These are phyloP conservation scores for Brachionus angularis DNA, from an alignment of 1,140 invertebrate genomes.

Conservation along the genomic window DNA sequence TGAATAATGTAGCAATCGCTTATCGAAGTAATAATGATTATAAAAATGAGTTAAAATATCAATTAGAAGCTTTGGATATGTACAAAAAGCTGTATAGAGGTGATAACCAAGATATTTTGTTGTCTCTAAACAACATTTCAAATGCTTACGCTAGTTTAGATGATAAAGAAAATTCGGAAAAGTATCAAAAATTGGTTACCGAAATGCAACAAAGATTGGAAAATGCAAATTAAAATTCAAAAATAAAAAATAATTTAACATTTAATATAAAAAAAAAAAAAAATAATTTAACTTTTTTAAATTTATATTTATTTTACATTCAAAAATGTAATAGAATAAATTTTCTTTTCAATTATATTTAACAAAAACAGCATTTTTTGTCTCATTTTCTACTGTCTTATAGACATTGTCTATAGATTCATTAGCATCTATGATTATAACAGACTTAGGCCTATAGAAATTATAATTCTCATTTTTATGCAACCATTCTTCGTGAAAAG, in stretches of 20 bases:
- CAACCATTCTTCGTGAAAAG: background rate
- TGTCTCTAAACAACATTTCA: constrained; percentile 2
- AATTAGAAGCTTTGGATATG: constrained; percentile 27
- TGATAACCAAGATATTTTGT: constrained; percentile 24
- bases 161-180: constrained; percentile 2
- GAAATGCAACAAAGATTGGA: constrained; percentile 28
- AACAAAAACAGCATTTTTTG: background rate
- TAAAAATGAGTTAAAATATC: constrained; percentile 24
- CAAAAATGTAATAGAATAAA: too few relatives aligned
- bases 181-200: constrained; percentile 3
- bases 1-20: constrained; percentile 17
- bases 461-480: background rate
- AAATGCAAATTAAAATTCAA: background rate
- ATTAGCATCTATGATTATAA: background rate
- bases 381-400: background rate
- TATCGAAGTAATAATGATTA: constrained; percentile 17
- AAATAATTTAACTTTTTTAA: too few relatives aligned
- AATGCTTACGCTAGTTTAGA: background rate
- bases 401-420: background rate
- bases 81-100: constrained; percentile 20
- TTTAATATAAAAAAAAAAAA: background rate
- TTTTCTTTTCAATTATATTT: too few relatives aligned
- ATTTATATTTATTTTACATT: too few relatives aligned
- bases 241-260: background rate
- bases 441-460: background rate